A percentile compares a stretch with the other conserved stretches of the same genome.
Evolutionary conservation across 2,888 invertebrate species (phyloP).

Genomic region (Steromphala cineraria): DNA sequence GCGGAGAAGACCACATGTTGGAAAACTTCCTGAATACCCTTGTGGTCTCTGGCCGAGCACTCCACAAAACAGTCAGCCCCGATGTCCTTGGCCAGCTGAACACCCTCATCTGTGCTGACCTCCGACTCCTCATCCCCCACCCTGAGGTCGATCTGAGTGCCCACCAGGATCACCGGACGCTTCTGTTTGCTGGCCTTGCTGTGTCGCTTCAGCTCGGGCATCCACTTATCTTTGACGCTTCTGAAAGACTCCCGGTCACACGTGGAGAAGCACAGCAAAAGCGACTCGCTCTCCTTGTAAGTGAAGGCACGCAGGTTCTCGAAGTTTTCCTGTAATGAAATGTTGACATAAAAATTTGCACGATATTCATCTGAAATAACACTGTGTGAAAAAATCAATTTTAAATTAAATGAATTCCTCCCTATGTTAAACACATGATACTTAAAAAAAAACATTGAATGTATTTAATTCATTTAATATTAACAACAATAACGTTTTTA

Average conservation of each 20-base stretch:
- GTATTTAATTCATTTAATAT: no score
- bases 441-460: no score
- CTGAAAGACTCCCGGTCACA: constrained; percentile 61
- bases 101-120: constrained; percentile 49
- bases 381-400: no score
- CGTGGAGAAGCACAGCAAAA: constrained; percentile 61
- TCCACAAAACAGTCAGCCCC: constrained; percentile 56
- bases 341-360: no score
- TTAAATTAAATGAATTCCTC: no score
- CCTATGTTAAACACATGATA: no score
- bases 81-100: constrained; percentile 46
- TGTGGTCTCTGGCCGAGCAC: constrained; percentile 49
- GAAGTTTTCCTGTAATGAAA: constrained; percentile 51
- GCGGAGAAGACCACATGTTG: constrained; percentile 52
- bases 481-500: no score
- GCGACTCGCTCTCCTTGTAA: constrained; percentile 61
- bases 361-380: no score
- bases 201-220: constrained; percentile 60
- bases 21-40: constrained; percentile 51
- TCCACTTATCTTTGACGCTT: constrained; percentile 57
- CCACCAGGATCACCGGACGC: constrained; percentile 58
- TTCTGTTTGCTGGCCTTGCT: constrained; percentile 48
- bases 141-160: constrained; percentile 59
- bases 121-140: constrained; percentile 46
- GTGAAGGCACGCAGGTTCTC: constrained; percentile 57